phyloP scores from a whole-genome alignment of 2,888 invertebrate species.

The Cerastoderma edule region DNA sequence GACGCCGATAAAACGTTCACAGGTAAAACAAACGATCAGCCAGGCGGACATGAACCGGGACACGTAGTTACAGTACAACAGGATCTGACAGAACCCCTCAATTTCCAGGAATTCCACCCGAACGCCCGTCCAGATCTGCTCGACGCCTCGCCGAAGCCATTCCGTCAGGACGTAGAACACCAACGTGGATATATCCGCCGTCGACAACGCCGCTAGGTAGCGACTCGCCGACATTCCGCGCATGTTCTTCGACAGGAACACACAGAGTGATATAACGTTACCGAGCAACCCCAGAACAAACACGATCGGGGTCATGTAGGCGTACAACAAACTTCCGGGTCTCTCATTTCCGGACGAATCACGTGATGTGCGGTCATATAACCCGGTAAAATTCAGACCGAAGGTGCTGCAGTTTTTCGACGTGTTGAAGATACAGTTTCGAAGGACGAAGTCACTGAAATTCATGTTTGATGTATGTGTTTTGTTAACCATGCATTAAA shows the following conservation, averaged over 20 bases:
- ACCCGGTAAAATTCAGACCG: too few relatives aligned
- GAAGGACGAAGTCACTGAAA: too few relatives aligned
- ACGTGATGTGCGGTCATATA: too few relatives aligned
- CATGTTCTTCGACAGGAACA: conserved; percentile 90
- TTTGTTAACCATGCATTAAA: too few relatives aligned
- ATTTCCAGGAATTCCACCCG: conserved; percentile 59
- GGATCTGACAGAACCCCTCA: conserved; percentile 89
- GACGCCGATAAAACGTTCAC: conserved; percentile 78
- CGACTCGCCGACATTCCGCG: conserved; percentile 89
- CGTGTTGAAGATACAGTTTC: too few relatives aligned
- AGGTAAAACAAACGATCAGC: conserved; percentile 77
- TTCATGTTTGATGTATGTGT: too few relatives aligned
- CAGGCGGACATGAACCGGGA: conserved; percentile 78
- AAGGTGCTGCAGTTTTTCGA: too few relatives aligned
- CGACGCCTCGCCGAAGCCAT: conserved; percentile 75
- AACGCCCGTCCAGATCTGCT: conserved; percentile 53
- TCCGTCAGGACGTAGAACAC: conserved; percentile 85
- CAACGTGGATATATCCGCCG: conserved; percentile 89
- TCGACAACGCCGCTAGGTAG: conserved; percentile 91
- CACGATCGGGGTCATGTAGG: conserved; percentile 89
- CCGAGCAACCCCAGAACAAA: conserved; percentile 90
- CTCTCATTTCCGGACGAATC: too few relatives aligned
- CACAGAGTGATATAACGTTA: conserved; percentile 89
- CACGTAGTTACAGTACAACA: conserved; percentile 88
- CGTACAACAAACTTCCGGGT: too few relatives aligned